Base-by-base conservation (phyloP, 2,113 vertebrate species). In the Mirounga angustirostris region DNA sequence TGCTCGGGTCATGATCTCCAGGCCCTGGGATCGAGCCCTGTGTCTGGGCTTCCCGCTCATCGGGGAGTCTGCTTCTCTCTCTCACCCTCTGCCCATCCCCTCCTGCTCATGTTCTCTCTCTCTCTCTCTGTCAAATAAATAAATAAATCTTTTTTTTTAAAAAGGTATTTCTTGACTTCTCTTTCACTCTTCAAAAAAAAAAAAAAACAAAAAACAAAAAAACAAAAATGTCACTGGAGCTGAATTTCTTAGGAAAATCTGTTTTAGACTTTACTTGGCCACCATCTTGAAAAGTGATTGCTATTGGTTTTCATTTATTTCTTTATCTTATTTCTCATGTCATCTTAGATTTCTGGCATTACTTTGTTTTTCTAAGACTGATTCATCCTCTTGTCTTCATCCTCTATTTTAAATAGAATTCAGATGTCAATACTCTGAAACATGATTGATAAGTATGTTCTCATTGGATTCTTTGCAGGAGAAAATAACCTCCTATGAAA, bases 391-490 rank as follows among this genome's bases (percentile, higher is more conserved):
- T 92, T 18, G 22, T 26, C 18, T 95, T 71, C 30, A 69, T 16
- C 59, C 18, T 33, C 12, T 54, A 22, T 97, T 86, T 96, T 71
- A 90, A 86, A 79, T 93, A 12, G 84, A 91, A 96, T 28, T 96
- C 28, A 88, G 8, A 79, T 87, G 65, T 93, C 65, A 96, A 24
- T 81, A 65, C 52, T 50, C 50, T 52, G 50, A 84, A 78, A 71
- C 21, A 43, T 85, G 43, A 90, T 90, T 94, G 69, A n/a, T 89
- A 54, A 79, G 15, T 83, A 71, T 78, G 14, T 82, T 80, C 54
- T 50, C 54, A 2, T 69, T 81, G 56, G 40, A 50, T 67, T 69
- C 56, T 73, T 94, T 61, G 84, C 18, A 89, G 58, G 59, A 93
- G 90, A 88, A 95, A 96, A 65, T n/a, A 73, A 80, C 56, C 56